Conservation (phyloP, 2,888 invertebrate genomes). For the Spisula solida region DNA sequence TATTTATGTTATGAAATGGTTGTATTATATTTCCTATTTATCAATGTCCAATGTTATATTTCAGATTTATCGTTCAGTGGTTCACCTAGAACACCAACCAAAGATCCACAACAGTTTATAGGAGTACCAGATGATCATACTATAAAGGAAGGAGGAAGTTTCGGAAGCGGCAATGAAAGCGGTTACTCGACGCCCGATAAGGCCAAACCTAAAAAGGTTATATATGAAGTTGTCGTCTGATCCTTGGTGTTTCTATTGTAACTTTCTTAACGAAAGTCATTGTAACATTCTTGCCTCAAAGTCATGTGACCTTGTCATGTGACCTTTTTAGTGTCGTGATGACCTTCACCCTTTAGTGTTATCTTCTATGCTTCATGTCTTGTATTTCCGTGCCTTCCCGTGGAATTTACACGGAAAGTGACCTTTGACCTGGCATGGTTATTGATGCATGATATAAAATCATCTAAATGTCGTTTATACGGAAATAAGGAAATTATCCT, state of each 20-base stretch:
- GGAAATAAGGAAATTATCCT: not conserved
- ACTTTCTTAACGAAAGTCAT: conserved; percentile 41
- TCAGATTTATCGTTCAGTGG: conserved; percentile 71
- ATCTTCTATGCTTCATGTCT: conserved; percentile 52
- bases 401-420: conserved; percentile 14
- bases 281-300: conserved; percentile 69
- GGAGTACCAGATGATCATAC: conserved; percentile 76
- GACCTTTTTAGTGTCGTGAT: conserved; percentile 50
- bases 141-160: conserved; percentile 73
- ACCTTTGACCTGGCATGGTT: conserved; percentile 38
- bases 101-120: conserved; percentile 78
- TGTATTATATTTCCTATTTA: not conserved
- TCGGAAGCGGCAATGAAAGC: conserved; percentile 79
- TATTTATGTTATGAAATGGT: not conserved
- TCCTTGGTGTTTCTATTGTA: conserved; percentile 39
- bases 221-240: conserved; percentile 87
- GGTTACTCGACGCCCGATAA: conserved; percentile 82
- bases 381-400: conserved; percentile 54
- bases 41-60: conserved; percentile 28
- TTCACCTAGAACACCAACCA: conserved; percentile 77
- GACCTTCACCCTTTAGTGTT: conserved; percentile 28
- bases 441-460: conserved; percentile 38
- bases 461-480: not conserved
- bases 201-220: conserved; percentile 86
- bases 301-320: conserved; percentile 68